These are phyloP conservation scores for Odontomachus brunneus DNA, from an alignment of 1,140 invertebrate species.

Conservation along the genomic window DNA sequence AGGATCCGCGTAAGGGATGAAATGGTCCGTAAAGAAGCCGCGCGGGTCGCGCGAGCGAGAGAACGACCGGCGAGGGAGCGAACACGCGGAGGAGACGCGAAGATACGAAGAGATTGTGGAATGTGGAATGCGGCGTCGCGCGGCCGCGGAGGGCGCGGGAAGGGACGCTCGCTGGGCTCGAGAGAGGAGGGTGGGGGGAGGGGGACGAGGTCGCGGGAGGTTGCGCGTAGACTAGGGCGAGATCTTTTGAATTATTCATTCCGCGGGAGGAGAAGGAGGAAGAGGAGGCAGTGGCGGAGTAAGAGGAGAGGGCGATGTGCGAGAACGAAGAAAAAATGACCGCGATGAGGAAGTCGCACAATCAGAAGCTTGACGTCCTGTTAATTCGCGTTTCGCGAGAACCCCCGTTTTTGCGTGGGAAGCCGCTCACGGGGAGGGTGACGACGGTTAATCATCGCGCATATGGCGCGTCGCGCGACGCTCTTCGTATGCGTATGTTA, in stretches of 20 bases:
- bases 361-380: conserved; percentile 56
- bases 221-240: conserved; percentile 31
- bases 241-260: conserved; percentile 67
- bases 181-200: background rate
- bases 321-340: conserved; percentile 10
- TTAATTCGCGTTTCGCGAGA: conserved; percentile 70
- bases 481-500: background rate
- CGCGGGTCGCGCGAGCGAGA: conserved; percentile 13
- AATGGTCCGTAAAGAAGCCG: conserved; percentile 46
- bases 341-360: conserved; percentile 47
- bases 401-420: conserved; percentile 38
- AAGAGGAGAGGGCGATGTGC: conserved; percentile 2
- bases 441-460: conserved; percentile 66
- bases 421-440: conserved; percentile 35
- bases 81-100: conserved; percentile 17
- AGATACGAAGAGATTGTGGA: conserved; percentile 57
- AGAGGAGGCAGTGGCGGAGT: too few species aligned
- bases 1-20: conserved; percentile 45
- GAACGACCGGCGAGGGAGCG: conserved; percentile 28
- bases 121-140: conserved; percentile 43
- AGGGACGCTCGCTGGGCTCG: too few species aligned
- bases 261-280: too few species aligned
- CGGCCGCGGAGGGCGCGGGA: background rate
- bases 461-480: background rate
- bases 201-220: conserved; percentile 8